Evolutionary conservation across 2,797 vertebrate genomes (phyloP).

Genomic region (Xiphorhynchus erythropygius): DNA sequence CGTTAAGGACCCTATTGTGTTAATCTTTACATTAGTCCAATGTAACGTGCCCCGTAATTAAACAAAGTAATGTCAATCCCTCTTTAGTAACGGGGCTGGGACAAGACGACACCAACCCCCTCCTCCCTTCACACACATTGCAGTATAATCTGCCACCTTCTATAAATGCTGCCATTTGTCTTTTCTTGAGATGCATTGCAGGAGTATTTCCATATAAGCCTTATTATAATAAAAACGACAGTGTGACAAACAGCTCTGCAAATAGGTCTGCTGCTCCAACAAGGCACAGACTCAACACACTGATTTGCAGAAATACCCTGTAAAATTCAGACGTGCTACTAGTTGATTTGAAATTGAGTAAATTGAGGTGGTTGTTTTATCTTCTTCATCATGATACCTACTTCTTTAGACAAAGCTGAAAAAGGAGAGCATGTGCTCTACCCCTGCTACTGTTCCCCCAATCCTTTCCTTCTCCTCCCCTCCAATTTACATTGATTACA

Average conservation of each 20-base stretch:
- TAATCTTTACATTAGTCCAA: slow-evolving; percentile 21
- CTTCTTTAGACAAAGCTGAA: background rate
- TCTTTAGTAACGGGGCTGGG: background rate
- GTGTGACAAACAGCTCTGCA: slow-evolving; percentile 57
- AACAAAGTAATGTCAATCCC: slow-evolving; percentile 5
- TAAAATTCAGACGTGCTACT: background rate
- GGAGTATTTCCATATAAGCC: slow-evolving; percentile 56
- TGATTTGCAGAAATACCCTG: background rate
- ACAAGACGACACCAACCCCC: background rate
- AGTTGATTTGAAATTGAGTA: background rate
- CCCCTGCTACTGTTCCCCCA: background rate
- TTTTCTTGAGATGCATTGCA: slow-evolving; percentile 36
- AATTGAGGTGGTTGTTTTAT: background rate
- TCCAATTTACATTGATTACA: slow-evolving; percentile 54
- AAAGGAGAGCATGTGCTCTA: background rate
- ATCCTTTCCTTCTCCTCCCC: slow-evolving; percentile 28
- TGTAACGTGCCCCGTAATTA: background rate
- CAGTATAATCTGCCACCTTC: slow-evolving; percentile 17
- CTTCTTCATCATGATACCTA: background rate
- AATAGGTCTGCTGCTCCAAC: slow-evolving; percentile 46
- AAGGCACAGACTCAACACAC: slow-evolving; percentile 11
- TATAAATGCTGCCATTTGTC: slow-evolving; percentile 44
- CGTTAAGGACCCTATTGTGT: slow-evolving; percentile 10
- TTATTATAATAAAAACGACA: slow-evolving; percentile 55
- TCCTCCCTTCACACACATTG: background rate